phyloP scores from a whole-genome alignment of 1,140 invertebrate species.

The Atopsyche davidsoni region DNA sequence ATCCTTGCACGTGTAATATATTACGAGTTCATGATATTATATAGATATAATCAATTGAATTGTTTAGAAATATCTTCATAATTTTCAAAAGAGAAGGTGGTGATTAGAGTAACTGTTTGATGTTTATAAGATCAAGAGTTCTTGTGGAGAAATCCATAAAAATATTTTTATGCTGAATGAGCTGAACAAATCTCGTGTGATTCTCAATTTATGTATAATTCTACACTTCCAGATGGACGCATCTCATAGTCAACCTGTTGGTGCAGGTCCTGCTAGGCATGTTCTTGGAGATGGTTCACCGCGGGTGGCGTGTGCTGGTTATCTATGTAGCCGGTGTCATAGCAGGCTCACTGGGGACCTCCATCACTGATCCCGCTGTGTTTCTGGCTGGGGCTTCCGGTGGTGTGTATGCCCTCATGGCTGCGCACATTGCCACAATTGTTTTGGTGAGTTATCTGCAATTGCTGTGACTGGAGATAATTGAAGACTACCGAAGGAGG shows the following conservation, averaged over 20 bases:
- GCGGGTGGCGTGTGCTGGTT: constrained; percentile 81
- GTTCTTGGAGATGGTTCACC: constrained; percentile 92
- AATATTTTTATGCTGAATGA: no score
- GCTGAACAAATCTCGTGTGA: no score
- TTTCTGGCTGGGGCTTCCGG: constrained; percentile 92
- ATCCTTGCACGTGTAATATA: no score
- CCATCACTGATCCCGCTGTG: constrained; percentile 78
- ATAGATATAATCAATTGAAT: no score
- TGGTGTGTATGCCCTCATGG: constrained; percentile 91
- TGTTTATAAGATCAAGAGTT: no score
- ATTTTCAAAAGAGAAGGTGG: no score
- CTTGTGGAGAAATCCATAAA: no score
- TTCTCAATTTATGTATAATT: no score
- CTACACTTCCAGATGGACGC: constrained; percentile 56
- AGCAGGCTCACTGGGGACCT: constrained; percentile 85
- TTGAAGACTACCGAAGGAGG: not conserved
- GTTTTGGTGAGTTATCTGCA: constrained; percentile 63
- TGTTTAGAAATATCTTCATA: no score
- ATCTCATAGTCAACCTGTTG: constrained; percentile 85
- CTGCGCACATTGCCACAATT: constrained; percentile 92
- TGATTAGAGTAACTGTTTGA: no score
- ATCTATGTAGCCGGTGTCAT: constrained; percentile 78
- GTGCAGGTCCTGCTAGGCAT: constrained; percentile 90
- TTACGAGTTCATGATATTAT: no score
- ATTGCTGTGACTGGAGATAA: not conserved